phyloP scores from a whole-genome alignment of 2,888 invertebrate genomes.

The Ptilodon capucinus region DNA sequence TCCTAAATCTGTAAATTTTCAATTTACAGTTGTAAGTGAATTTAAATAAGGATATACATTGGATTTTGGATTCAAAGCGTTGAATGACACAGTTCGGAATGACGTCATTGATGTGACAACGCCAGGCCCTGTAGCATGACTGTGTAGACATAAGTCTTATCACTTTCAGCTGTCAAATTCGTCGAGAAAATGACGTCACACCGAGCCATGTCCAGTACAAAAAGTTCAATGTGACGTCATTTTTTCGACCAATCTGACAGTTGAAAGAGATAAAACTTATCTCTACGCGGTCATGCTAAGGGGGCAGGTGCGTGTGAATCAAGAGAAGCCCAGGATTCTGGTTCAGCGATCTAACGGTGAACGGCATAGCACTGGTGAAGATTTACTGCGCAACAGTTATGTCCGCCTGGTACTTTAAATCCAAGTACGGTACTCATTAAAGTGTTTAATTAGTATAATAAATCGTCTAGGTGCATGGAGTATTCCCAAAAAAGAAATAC shows the following conservation, averaged over 20 bases:
- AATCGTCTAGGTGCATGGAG: too few relatives aligned
- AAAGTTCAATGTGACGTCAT: too few relatives aligned
- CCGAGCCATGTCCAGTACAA: too few relatives aligned
- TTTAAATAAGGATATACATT: neutral
- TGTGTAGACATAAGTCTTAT: too few relatives aligned
- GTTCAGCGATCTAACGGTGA: constrained; percentile 25
- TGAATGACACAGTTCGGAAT: constrained; percentile 27
- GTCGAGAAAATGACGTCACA: too few relatives aligned
- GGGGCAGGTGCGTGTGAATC: constrained; percentile 12
- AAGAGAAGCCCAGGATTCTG: constrained; percentile 20
- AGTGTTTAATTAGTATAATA: neutral
- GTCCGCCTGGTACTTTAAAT: constrained; percentile 1
- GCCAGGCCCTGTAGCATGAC: too few relatives aligned
- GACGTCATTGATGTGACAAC: constrained; percentile 24
- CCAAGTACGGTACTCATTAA: constrained; percentile 6
- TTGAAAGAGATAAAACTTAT: too few relatives aligned
- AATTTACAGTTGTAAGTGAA: neutral
- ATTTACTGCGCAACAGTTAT: constrained; percentile 13
- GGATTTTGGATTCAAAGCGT: neutral
- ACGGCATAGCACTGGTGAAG: constrained; percentile 4
- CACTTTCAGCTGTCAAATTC: too few relatives aligned
- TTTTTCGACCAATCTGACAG: too few relatives aligned
- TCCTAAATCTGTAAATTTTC: too few relatives aligned
- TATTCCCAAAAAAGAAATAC: too few relatives aligned
- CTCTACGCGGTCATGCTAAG: too few relatives aligned